These are phyloP conservation scores for Druceiella hillmani DNA, from an alignment of 2,888 invertebrate species.

Conservation along the genomic window DNA sequence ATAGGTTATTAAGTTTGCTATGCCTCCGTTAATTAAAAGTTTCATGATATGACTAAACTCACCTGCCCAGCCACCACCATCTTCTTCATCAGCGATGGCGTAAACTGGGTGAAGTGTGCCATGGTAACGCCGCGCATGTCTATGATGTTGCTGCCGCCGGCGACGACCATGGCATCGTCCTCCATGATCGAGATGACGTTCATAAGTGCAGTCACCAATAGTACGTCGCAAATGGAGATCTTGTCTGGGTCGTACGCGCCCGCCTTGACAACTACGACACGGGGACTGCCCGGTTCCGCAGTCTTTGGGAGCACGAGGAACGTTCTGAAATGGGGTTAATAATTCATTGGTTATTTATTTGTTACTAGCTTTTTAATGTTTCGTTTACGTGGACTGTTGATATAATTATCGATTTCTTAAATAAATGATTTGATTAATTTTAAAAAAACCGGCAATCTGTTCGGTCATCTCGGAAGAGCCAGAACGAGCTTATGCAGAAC, in stretches of 20 bases:
- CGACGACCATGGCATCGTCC: slow-evolving; percentile 45
- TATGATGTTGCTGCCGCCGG: slow-evolving; percentile 41
- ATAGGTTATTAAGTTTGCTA: too few relatives aligned
- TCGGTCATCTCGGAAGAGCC: too few relatives aligned
- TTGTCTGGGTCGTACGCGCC: slow-evolving; percentile 44
- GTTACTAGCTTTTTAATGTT: too few relatives aligned
- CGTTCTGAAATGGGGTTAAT: slow-evolving; percentile 36
- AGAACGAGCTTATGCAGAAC: too few relatives aligned
- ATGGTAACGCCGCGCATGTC: slow-evolving; percentile 48
- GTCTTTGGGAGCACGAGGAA: slow-evolving; percentile 36
- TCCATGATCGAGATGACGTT: slow-evolving; percentile 44
- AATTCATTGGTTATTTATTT: too few relatives aligned
- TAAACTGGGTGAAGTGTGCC: slow-evolving; percentile 47
- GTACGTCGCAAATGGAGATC: slow-evolving; percentile 31
- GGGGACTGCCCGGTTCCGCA: slow-evolving; percentile 33
- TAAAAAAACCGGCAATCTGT: too few relatives aligned
- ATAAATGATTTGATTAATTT: too few relatives aligned
- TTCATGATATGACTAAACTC: too few relatives aligned
- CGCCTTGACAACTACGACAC: slow-evolving; percentile 47
- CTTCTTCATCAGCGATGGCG: slow-evolving; percentile 50
- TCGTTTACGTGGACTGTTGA: too few relatives aligned
- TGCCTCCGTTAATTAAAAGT: too few relatives aligned
- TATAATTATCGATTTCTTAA: too few relatives aligned
- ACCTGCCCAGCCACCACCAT: slow-evolving; percentile 38
- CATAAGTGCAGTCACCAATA: slow-evolving; percentile 29